Evolutionary conservation across 2,797 vertebrate genomes (phyloP), one percentile per base, ranked within the genome.

Genomic region (Sebastiscus tertius): DNA sequence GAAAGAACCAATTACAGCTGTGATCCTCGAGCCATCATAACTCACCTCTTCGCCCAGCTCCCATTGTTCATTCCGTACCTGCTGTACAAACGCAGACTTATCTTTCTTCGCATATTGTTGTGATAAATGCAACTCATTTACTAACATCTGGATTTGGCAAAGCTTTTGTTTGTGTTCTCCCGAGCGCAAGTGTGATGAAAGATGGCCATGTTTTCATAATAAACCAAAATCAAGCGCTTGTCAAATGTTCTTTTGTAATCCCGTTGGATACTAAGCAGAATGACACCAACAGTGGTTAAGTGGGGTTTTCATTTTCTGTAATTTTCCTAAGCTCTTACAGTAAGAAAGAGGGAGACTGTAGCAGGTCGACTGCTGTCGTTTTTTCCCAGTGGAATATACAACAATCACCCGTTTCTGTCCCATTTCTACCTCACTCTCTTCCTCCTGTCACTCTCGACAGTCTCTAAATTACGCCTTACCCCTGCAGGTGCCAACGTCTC

Each of bases 401-500:
- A 73, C 86, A 89, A 82, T 92, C 85, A 87, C 83, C 71, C n/a
- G 9, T 84, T 88, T 88, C 87, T 74, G 82, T 85, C 75, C 81
- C 62, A 74, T 76, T 77, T 88, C 80, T 75, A 69, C 70, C 76
- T 77, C 81, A 22, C 76, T 81, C 52, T 75, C 74, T 67, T 68
- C 72, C 67, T 79, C 79, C 86, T 88, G 90, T 91, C 92, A 91
- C 88, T 91, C 92, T 62, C 81, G 69, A 79, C 89, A 79, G 66
- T 84, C 89, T 90, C 87, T 92, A 94, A 95, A 94, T 96, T 89
- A 94, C 31, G 85, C 89, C 74, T 85, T 81, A 82, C 80, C 90
- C 92, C 92, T 93, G 90, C 92, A 94, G 93, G 93, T 95, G 93
- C 91, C 84, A 83, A 75, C 83, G 64, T 93, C 87, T 87, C 88